Evolutionary conservation across 2,888 invertebrate species (phyloP), one percentile per base, ranked within the genome.

Genomic region (Cheilosia soror): DNA sequence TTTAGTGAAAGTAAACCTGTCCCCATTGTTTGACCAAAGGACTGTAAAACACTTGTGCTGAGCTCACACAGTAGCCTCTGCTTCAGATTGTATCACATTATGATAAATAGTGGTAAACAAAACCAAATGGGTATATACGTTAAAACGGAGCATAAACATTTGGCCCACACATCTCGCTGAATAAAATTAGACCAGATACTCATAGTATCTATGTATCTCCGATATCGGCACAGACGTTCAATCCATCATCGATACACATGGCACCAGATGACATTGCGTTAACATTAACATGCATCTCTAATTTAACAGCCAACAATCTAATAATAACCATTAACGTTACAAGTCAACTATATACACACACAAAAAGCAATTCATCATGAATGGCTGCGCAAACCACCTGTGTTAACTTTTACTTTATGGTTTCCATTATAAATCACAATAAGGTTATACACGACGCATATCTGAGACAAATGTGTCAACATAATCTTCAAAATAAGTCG

Each of bases 261-360:
- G 20, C 51, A 47, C 9, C 75, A 29, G 40, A 49, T 49, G 40
- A 76, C 66, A 66, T 66, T 66, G 51, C 51, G 27, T n/a, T n/a
- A n/a, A n/a, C n/a, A n/a, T 58, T 42, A 66, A 42, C 58, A 76
- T 49, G 13, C 33, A 51, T 68, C 31, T 49, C 51, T 66, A 51
- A 57, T 68, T 58, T 60, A 65, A 55, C 60, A 73, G 15, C 63
- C 55, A 63, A 63, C 73, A 76, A 31, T 76, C 75, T 20, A 68
- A 44, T 66, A 60, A 68, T 53, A 42, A 58, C 42, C 51, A 66
- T 76, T 51, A 31, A 42, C 51, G 27, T 57, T 37, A 29, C 47
- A 47, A 57, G 53, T 40, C 25, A 33, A 27, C 25, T 47, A 51
- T 37, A 5, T 15, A 47, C 27, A 37, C 29, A 55, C 27, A 37